Evolutionary conservation across 2,797 vertebrate genomes (phyloP).

Genomic region (Coluber constrictor): DNA sequence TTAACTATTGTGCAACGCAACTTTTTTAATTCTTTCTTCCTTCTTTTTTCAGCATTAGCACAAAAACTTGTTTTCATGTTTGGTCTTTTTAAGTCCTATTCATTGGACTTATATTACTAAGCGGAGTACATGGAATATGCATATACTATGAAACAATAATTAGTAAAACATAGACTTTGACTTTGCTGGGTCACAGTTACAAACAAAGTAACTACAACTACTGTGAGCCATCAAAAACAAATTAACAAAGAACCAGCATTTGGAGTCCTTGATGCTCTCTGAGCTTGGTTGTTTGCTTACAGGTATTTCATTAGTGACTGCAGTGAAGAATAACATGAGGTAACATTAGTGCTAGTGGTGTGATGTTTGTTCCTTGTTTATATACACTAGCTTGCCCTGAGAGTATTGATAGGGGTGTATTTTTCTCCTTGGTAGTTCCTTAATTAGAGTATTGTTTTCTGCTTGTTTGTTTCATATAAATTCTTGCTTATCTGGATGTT

Average conservation of each 20-base stretch:
- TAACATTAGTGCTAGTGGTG: background rate
- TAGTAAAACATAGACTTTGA: background rate
- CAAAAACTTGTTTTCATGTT: background rate
- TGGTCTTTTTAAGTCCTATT: background rate
- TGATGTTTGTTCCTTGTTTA: background rate
- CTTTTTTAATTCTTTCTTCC: background rate
- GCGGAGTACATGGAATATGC: background rate
- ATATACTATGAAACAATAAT: background rate
- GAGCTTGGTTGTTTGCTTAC: background rate
- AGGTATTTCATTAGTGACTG: background rate
- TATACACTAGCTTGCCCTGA: background rate
- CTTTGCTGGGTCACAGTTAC: background rate
- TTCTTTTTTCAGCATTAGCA: background rate
- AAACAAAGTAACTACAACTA: background rate
- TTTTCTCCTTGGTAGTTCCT: background rate
- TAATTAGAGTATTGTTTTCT: background rate
- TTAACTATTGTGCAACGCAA: background rate
- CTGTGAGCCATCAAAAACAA: background rate
- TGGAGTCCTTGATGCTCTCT: background rate
- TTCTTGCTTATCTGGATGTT: background rate
- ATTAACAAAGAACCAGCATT: background rate
- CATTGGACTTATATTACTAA: background rate
- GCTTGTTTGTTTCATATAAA: background rate
- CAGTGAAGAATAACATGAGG: background rate
- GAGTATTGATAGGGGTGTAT: background rate